Conservation (phyloP, 2,113 vertebrate species). For the Nannobrachium achirus region DNA sequence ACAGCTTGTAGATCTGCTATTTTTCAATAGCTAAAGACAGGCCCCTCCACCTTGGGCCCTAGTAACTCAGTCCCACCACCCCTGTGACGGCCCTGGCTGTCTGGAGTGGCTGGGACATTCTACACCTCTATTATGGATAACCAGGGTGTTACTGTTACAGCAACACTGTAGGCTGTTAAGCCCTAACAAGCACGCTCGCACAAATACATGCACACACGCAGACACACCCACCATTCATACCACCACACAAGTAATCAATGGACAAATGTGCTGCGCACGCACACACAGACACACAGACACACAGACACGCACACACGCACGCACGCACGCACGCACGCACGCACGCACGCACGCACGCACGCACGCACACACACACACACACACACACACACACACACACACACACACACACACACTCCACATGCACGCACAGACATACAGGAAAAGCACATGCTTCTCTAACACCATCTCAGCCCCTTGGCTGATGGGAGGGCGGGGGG, state of each 20-base stretch:
- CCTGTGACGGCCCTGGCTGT: conserved; percentile 2
- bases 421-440: neutral
- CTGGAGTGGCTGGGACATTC: conserved; percentile 15
- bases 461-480: conserved; percentile 21
- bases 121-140: conserved; percentile 3
- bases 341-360: neutral
- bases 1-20: too few species aligned
- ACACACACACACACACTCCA: neutral
- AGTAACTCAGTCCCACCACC: too few species aligned
- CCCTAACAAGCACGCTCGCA: neutral
- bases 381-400: neutral
- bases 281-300: neutral
- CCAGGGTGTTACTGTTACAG: conserved; percentile 20
- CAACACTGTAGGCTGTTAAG: neutral
- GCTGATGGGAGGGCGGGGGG: conserved; percentile 17
- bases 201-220: neutral
- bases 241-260: neutral
- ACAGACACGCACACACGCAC: neutral
- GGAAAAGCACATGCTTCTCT: conserved; percentile 11
- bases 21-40: too few species aligned
- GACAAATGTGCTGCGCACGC: too few species aligned
- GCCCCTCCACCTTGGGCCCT: too few species aligned
- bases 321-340: neutral
- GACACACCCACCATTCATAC: neutral
- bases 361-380: neutral